A percentile compares a stretch with the other conserved stretches of the same genome.
phyloP scores from a whole-genome alignment of 2,113 vertebrate species.

The Gymnobelideus leadbeateri region DNA sequence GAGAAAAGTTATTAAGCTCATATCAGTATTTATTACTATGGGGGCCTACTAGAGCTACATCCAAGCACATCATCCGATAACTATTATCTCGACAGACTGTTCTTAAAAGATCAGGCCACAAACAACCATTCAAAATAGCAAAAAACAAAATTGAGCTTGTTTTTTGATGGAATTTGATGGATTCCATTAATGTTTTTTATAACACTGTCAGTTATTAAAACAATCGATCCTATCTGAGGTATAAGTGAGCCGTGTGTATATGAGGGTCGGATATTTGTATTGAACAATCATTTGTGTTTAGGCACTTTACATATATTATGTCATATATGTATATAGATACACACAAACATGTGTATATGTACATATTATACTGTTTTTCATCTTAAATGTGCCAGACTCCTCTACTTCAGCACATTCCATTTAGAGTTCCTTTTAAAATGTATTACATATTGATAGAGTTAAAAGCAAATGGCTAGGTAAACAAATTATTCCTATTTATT shows the following conservation, averaged over 20 bases:
- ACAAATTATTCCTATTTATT: neutral
- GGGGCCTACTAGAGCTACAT: neutral
- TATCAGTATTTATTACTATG: slow-evolving; percentile 22
- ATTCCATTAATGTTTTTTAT: slow-evolving; percentile 10
- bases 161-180: slow-evolving; percentile 10
- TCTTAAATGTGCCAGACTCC: neutral
- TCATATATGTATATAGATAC: neutral
- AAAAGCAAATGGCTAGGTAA: neutral
- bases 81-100: neutral
- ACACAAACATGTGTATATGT: too few species aligned
- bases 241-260: neutral
- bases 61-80: slow-evolving; percentile 21
- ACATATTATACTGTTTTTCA: neutral
- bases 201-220: neutral
- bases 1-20: slow-evolving; percentile 48
- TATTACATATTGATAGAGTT: neutral
- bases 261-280: neutral
- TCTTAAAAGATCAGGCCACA: slow-evolving; percentile 10
- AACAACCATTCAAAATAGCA: neutral
- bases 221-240: neutral
- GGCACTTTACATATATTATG: neutral
- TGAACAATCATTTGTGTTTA: neutral
- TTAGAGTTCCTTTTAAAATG: slow-evolving; percentile 9
- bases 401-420: neutral
- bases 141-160: slow-evolving; percentile 15